These are phyloP conservation scores for Palythoa caribaeorum DNA, from an alignment of 92 coral and sea anemone species.

Conservation along the genomic window DNA sequence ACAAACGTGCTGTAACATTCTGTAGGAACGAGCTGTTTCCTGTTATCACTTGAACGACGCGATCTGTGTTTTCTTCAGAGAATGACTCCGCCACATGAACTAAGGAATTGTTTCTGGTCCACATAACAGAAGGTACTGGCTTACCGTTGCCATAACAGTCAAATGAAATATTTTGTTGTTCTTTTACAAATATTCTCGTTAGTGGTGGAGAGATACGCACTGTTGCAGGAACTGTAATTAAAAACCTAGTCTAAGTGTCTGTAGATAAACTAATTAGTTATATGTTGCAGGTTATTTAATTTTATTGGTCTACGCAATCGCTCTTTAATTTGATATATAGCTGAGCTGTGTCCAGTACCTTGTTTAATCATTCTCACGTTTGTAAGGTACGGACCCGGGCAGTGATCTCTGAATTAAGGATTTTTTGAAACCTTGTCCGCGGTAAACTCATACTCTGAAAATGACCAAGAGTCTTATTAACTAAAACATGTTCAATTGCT, in stretches of 20 bases:
- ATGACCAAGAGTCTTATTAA: no score
- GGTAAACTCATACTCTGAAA: no score
- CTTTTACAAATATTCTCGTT: background rate
- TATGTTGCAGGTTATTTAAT: background rate
- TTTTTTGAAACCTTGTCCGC: no score
- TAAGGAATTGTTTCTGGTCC: background rate
- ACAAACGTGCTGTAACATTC: background rate
- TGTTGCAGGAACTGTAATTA: background rate
- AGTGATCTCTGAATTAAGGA: no score
- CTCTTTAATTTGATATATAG: no score
- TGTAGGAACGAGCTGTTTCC: background rate
- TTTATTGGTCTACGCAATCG: background rate
- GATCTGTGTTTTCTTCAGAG: background rate
- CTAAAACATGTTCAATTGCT: no score
- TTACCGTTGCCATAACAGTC: constrained; percentile 4
- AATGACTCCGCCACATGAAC: background rate
- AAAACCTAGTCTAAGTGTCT: background rate
- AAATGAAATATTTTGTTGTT: constrained; percentile 11
- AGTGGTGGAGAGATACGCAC: background rate
- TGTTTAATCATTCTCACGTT: no score
- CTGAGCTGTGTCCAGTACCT: no score
- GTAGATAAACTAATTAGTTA: no score
- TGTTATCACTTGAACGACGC: constrained; percentile 11
- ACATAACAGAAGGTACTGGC: constrained; percentile 10
- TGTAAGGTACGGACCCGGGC: no score